Evolutionary conservation across 2,888 invertebrate species (phyloP), one percentile per base, ranked within the genome.

Genomic region (Minunthozetes semirufus): DNA sequence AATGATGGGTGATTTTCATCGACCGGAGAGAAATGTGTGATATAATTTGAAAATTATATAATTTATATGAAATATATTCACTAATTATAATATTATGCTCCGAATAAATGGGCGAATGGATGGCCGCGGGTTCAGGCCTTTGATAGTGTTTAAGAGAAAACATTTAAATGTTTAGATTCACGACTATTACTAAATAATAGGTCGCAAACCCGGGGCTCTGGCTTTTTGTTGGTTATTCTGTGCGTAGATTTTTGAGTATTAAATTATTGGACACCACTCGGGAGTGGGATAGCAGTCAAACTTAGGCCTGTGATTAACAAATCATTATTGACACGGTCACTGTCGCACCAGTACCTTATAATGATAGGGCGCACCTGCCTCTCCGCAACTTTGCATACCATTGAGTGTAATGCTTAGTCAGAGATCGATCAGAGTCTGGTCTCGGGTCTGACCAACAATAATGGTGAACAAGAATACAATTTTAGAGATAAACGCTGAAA

Each of bases 261-360:
- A 25, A 19, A 56, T 56, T 56, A 15, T 56, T 56, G 56, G 25
- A 25, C 56, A 56, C 56, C 22, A 56, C 3, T 19, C 17, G 5
- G 2, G 46, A 48, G 46, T 15, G 46, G 46, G 46, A 48, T 48
- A 48, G 46, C 11, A 48, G 15, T 17, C 2, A 17, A 48, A 17
- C 2, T 8, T 4, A 48, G 56, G 17, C 15, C 33, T 61, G 61
- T 61, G 27, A 61, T 61, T 61, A 61, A 29, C 29, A 61, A 61
- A 61, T 61, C 61, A 61, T 61, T 61, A 61, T 61, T 61, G 61
- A 61, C 61, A 61, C 61, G 61, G 59, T 29, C 61, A 29, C 61
- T 61, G 61, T 61, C 61, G 61, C 61, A 29, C 61, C 33, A 56
- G 29, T 25, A 29, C 33, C 33, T 25, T 15, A 5, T 61, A 61